A percentile compares a stretch with the other conserved stretches of the same genome.
These are phyloP conservation scores for Idaea biselata DNA, from an alignment of 2,888 invertebrate species.

Conservation along the genomic window DNA sequence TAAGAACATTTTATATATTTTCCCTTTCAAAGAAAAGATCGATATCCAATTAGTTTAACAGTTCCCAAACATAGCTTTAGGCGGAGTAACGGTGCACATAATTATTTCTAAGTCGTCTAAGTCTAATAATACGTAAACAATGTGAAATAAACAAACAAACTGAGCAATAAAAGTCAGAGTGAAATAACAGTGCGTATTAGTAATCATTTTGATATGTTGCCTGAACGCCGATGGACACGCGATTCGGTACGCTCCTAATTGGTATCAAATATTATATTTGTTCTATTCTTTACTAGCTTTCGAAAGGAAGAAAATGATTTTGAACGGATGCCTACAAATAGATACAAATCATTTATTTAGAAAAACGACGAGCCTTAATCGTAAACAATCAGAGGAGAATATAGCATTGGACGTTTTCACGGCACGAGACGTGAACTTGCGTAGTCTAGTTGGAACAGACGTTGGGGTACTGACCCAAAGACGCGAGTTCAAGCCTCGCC, in stretches of 20 bases:
- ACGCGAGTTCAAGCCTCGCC: too few relatives aligned
- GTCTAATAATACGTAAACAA: neutral
- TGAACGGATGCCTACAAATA: too few relatives aligned
- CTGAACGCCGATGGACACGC: conserved; percentile 54
- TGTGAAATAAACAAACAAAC: neutral
- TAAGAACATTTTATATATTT: too few relatives aligned
- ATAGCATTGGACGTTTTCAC: too few relatives aligned
- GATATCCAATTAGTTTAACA: neutral
- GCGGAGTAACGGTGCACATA: neutral
- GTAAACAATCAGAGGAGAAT: too few relatives aligned
- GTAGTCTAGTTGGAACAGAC: too few relatives aligned
- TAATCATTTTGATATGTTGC: conserved; percentile 52
- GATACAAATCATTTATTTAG: too few relatives aligned
- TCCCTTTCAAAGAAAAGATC: neutral
- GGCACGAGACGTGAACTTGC: too few relatives aligned
- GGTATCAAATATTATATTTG: neutral
- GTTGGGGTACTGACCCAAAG: too few relatives aligned
- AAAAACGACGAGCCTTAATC: too few relatives aligned
- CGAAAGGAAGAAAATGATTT: too few relatives aligned
- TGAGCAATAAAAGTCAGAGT: conserved; percentile 27
- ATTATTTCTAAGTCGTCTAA: neutral
- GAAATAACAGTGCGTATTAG: conserved; percentile 53
- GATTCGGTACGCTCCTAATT: conserved; percentile 19
- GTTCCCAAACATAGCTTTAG: neutral
- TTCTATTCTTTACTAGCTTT: too few relatives aligned